Conservation (phyloP, 2,113 vertebrate species). For the Henicopernis longicauda region DNA sequence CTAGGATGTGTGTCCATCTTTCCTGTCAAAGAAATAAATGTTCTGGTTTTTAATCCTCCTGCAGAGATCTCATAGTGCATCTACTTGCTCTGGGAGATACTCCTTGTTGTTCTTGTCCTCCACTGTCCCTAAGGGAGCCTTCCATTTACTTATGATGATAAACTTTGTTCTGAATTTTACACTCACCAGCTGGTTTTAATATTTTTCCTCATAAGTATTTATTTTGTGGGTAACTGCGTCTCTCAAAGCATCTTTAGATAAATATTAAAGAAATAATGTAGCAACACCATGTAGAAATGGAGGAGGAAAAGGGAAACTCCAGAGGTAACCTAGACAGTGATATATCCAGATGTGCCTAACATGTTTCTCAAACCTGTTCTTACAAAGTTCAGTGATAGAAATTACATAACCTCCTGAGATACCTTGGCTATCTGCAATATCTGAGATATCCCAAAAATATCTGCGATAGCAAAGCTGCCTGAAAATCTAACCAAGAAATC, state of each 20-base stretch:
- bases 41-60: neutral
- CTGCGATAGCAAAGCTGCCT: neutral
- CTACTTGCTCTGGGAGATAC: neutral
- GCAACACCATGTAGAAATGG: neutral
- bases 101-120: neutral
- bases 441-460: neutral
- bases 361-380: neutral
- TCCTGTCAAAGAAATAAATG: neutral
- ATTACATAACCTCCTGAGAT: fast-evolving
- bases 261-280: neutral
- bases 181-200: neutral
- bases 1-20: neutral
- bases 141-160: neutral
- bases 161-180: neutral
- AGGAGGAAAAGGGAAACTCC: neutral
- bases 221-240: neutral
- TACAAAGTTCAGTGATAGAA: neutral
- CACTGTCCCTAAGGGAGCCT: neutral
- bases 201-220: neutral
- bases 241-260: neutral
- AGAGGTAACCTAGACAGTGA: neutral
- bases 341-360: neutral
- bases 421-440: neutral
- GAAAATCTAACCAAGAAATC: neutral
- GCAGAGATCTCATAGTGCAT: neutral